Evolutionary conservation across 37 sponge, comb jelly and placozoan species (phyloP), one percentile per base, ranked within the genome.

Genomic region (Eunapius fragilis): DNA sequence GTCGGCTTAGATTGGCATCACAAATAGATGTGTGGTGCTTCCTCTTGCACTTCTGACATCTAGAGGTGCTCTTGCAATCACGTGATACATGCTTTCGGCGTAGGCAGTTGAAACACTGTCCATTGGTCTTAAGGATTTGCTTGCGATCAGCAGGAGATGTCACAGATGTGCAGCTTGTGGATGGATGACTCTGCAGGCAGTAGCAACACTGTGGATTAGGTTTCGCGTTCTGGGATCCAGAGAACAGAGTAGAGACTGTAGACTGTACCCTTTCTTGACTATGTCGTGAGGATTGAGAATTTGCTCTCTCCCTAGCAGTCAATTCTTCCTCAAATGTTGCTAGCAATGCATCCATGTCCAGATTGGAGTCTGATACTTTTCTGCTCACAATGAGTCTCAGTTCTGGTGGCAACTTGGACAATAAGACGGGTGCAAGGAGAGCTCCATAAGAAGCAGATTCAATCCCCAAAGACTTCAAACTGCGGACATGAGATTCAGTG

Each of bases 311-410:
- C n/a, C n/a, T n/a, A n/a, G n/a, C n/a, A n/a, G n/a, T n/a, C 77
- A 34, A 34, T 77, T 77, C 77, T 34, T 77, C 77, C 41, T 77
- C 77, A 77, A 77, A 77, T 19, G 77, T 77, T 19, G 77, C 26
- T 17, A 83, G 28, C 49, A 83, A 27, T 27, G 13, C 26, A 26
- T 74, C 67, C 78, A 82, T 31, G 30, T 82, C 35, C 77, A 68
- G 23, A 9, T 82, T 45, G 25, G 23, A 31, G 0, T 17, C 35
- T 68, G 41, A 3, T 0, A 80, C 25, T 45, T 79, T 71, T 22
- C 82, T 48, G 69, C 88, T 81, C 19, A 78, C 36, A 7, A 71
- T 79, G n/a, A 86, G 80, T 2, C 73, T 58, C 41, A 86, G 71
- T 25, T 82, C 83, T 32, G 23, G 12, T 9, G 83, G 83, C 41